A percentile compares a stretch with the other conserved stretches of the same genome.
phyloP scores from a whole-genome alignment of 2,888 invertebrate genomes.

The Ophion costatus region DNA sequence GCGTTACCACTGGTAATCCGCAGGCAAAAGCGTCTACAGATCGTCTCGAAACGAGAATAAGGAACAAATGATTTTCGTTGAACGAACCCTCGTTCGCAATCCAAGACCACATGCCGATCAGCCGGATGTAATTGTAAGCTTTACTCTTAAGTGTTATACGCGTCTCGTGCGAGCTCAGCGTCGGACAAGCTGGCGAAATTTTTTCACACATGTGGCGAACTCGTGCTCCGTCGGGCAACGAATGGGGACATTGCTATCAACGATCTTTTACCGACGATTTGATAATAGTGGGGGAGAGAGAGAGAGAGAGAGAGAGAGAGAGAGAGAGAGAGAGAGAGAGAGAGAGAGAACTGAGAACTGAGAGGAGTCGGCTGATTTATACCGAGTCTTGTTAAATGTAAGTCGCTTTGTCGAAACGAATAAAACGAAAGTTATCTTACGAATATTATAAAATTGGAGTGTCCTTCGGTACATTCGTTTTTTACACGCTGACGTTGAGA shows the following conservation, averaged over 20 bases:
- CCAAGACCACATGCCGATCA: conserved; percentile 20
- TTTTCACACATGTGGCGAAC: conserved; percentile 8
- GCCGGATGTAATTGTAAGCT: conserved; percentile 10
- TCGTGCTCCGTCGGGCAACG: conserved; percentile 15
- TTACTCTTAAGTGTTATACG: neutral
- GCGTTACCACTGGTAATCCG: neutral
- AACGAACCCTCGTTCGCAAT: conserved; percentile 18
- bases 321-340: neutral
- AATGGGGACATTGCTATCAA: conserved; percentile 3
- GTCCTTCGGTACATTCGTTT: neutral
- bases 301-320: neutral
- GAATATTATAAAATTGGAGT: neutral
- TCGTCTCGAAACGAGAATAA: neutral
- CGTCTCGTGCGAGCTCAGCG: neutral
- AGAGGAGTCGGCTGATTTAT: conserved; percentile 25
- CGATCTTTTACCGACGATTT: conserved; percentile 32
- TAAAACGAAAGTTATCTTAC: conserved; percentile 49
- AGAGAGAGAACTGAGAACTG: no score
- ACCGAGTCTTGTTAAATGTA: conserved; percentile 46
- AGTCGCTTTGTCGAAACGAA: conserved; percentile 42
- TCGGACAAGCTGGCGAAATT: neutral
- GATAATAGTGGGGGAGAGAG: neutral
- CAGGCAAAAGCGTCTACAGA: neutral
- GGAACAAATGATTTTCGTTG: conserved; percentile 9
- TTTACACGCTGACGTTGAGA: neutral